phyloP scores from a whole-genome alignment of 2,797 vertebrate genomes.

The Gallirallus australis region DNA sequence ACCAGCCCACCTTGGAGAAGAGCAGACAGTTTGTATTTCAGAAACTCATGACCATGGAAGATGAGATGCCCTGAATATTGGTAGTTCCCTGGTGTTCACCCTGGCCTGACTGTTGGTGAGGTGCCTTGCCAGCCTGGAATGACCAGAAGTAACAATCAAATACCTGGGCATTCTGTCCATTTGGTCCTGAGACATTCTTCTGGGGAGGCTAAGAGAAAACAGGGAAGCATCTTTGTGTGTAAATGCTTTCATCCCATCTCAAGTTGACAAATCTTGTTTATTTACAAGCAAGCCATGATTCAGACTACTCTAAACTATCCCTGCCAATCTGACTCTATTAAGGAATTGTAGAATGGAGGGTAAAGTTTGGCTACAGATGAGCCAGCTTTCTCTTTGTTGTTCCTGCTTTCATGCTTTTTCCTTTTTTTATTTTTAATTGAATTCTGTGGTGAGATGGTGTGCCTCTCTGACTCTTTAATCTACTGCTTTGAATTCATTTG shows the following conservation, averaged over 20 bases:
- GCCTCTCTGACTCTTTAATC: conserved; percentile 26
- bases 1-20: background rate
- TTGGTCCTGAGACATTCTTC: background rate
- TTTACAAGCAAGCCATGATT: background rate
- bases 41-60: rapidly evolving
- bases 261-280: rapidly evolving
- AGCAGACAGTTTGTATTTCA: background rate
- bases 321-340: background rate
- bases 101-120: background rate
- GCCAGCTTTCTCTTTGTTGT: background rate
- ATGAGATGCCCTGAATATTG: background rate
- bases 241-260: background rate
- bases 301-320: background rate
- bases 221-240: background rate
- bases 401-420: background rate
- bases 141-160: background rate
- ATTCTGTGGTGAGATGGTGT: background rate
- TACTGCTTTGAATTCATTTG: conserved; percentile 63
- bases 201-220: background rate
- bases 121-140: background rate
- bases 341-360: background rate
- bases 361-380: background rate
- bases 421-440: background rate
- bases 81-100: background rate
- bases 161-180: background rate